Base-by-base conservation (phyloP, 2,888 invertebrate genomes). In the Rosalia funebris region DNA sequence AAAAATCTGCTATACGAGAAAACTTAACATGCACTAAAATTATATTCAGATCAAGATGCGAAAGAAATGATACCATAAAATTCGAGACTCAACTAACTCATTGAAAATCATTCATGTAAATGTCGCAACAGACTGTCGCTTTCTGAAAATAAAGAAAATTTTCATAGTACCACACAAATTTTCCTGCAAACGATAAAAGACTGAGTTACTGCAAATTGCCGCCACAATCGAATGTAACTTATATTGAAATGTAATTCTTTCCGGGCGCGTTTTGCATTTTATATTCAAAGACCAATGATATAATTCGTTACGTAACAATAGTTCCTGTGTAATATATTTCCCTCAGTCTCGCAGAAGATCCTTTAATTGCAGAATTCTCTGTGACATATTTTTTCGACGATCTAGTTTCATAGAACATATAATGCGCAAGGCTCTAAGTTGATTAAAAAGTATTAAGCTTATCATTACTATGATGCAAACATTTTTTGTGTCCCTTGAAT, bases 141-240 rank as follows among this genome's bases (percentile, higher is more conserved):
- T 42, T 53, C 53, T 16, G 20, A 32, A 53, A 53, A 41, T 53
- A 53, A 53, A 53, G 53, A 45, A 44, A 39, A 52, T 52, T 56
- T 50, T 52, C 60, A 56, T 60, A 56, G 25, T 39, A 45, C 44
- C 56, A 50, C 60, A 42, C 52, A 60, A 41, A 56, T 60, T 56
- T 60, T 52, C 56, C 55, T 37, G 32, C 44, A 34, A 56, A 50
- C 57, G 46, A 60, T 55, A 55, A 60, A 60, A 56, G 53, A 44
- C 55, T 68, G 60, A 65, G 65, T 65, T 63, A 65, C 65, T 68
- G 65, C 68, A 68, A 66, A 68, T 68, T 65, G 68, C 57, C 53
- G 20, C 55, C 31, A 65, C 63, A 65, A 65, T 68, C 59, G 61
- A 60, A 63, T 63, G 55, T 52, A 60, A 56, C 46, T 60, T 60